These are phyloP conservation scores for Fulmarus glacialis DNA, from an alignment of 2,113 vertebrate genomes.

Conservation along the genomic window DNA sequence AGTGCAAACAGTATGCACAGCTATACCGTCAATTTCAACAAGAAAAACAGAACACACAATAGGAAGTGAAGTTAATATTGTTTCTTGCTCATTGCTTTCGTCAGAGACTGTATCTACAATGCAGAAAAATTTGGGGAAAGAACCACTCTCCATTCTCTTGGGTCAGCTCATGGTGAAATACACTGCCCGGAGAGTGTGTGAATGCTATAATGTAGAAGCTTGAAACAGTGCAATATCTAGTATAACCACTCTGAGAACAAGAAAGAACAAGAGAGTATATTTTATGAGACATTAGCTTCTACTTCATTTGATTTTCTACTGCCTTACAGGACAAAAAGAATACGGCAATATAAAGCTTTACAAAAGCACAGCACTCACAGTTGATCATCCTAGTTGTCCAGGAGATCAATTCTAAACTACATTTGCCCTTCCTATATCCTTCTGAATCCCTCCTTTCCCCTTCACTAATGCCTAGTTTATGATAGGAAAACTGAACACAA, in stretches of 20 bases:
- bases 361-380: neutral
- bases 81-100: neutral
- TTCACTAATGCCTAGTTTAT: neutral
- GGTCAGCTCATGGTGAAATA: neutral
- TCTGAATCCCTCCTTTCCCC: neutral
- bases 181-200: neutral
- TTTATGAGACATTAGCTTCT: neutral
- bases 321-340: neutral
- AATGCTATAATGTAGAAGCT: neutral
- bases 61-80: neutral
- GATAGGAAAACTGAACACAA: neutral
- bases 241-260: neutral
- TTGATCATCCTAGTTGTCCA: neutral
- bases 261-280: neutral
- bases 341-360: neutral
- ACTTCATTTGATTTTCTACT: neutral
- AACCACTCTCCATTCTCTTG: neutral
- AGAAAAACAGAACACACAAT: neutral
- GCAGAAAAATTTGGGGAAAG: neutral
- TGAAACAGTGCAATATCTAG: neutral
- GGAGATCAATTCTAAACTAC: neutral
- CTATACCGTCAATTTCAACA: neutral
- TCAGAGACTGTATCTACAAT: neutral
- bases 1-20: neutral
- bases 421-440: rapidly evolving